Base-by-base conservation (phyloP, 2,888 invertebrate genomes). In the Onchidella celtica region DNA sequence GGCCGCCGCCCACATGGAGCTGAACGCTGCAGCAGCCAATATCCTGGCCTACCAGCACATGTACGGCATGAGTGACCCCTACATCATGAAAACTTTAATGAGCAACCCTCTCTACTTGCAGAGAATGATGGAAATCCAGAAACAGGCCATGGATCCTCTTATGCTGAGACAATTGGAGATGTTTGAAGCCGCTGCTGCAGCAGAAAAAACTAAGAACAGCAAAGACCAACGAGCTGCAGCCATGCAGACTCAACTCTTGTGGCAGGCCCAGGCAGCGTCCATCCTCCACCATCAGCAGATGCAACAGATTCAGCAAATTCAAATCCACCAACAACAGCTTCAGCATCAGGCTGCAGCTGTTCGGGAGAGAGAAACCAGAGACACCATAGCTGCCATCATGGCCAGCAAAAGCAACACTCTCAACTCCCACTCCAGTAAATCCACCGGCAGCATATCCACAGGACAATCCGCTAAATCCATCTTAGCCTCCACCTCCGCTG, bases 261-360 rank as follows among this genome's bases (percentile, higher is more conserved):
- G 81, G 81, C 69, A 68, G 27, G 81, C 81, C 17, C 81, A 81
- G 55, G 81, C 81, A 38, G 81, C 81, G 0, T 75, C 81, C 36
- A 76, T 81, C 24, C 81, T 81, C 57, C 81, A 81, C 21, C 81
- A 81, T 29, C 81, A 81, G 66, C 81, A 81, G 68, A 81, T 81
- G 81, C 81, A 81, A 29, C 81, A 81, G 65, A 40, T 81, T 40
- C 81, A 79, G 57, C 83, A 70, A 36, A 55, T 80, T 21, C 83
- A 83, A 61, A 66, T 79, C 36, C 75, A 79, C 61, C 82, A 82
- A 34, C 72, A 77, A 47, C 82, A 82, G 69, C 74, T 63, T 34
- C 73, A 76, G 65, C 76, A 76, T 11, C 76, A 76, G 38, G 81
- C 76, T 32, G 81, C 75, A 17, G 81, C 76, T 36, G 76, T 63